Conservation (phyloP, 1,140 invertebrate genomes). For the Delia radicum region DNA sequence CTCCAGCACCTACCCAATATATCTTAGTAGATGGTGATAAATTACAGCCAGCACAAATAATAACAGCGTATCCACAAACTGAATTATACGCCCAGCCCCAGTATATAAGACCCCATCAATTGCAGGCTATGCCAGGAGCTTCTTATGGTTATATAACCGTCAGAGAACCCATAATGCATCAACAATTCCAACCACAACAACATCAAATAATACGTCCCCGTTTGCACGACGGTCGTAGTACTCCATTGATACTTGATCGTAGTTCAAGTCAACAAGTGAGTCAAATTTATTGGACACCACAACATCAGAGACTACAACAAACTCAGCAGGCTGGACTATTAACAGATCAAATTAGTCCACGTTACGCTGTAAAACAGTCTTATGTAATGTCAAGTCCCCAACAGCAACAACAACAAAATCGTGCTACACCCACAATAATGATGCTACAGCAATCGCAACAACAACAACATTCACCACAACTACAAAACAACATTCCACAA, state of each 20-base stretch:
- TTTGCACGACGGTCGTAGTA: slow-evolving; percentile 41
- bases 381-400: slow-evolving; percentile 29
- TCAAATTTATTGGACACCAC: slow-evolving; percentile 48
- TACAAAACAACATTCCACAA: slow-evolving; percentile 30
- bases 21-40: slow-evolving; percentile 49
- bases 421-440: slow-evolving; percentile 15
- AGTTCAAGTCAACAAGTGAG: slow-evolving; percentile 36
- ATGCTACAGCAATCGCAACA: not conserved
- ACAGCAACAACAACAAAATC: slow-evolving; percentile 25
- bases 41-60: slow-evolving; percentile 40
- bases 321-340: slow-evolving; percentile 28
- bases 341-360: slow-evolving; percentile 33
- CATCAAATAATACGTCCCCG: slow-evolving; percentile 12
- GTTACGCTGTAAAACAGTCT: slow-evolving; percentile 29
- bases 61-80: slow-evolving; percentile 32
- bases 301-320: slow-evolving; percentile 31
- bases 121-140: slow-evolving; percentile 19
- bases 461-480: slow-evolving; percentile 14
- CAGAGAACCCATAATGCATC: slow-evolving; percentile 17
- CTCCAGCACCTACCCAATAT: slow-evolving; percentile 35
- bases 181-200: slow-evolving; percentile 11
- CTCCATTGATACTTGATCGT: slow-evolving; percentile 48
- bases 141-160: slow-evolving; percentile 31
- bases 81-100: slow-evolving; percentile 37
- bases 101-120: slow-evolving; percentile 20